Percentiles rank a stretch among this genome's conserved stretches.
Conservation (phyloP, 1,140 invertebrate genomes). For the Drosophila kohkoa region DNA sequence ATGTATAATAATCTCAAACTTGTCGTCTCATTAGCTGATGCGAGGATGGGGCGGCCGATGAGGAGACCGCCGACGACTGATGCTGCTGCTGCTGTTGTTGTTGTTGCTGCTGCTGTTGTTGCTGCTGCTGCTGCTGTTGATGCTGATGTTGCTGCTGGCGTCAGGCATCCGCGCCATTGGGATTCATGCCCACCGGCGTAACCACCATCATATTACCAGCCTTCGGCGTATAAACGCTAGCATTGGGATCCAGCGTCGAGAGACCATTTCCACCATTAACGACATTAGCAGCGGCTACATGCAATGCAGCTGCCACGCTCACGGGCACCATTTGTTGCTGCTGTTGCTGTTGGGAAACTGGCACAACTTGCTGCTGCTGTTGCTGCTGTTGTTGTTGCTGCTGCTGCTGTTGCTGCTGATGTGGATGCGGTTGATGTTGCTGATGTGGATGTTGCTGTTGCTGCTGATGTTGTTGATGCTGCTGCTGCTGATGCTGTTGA, state of each 20-base stretch:
- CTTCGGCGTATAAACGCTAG: slow-evolving; percentile 95
- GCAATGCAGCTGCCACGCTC: slow-evolving; percentile 67
- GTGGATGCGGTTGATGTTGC: slow-evolving; percentile 54
- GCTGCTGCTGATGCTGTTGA: slow-evolving; percentile 72
- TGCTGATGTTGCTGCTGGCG: slow-evolving; percentile 70
- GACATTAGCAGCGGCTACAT: slow-evolving; percentile 64
- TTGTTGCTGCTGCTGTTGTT: slow-evolving; percentile 61
- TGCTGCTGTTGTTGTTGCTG: slow-evolving; percentile 59
- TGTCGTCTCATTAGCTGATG: slow-evolving; percentile 78
- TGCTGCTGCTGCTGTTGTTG: slow-evolving; percentile 36
- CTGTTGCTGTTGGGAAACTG: slow-evolving; percentile 64
- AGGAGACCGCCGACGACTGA: slow-evolving; percentile 41
- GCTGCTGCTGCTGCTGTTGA: slow-evolving; percentile 55
- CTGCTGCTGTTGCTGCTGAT: slow-evolving; percentile 55
- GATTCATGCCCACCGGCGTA: slow-evolving; percentile 71
- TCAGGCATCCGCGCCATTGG: slow-evolving; percentile 80
- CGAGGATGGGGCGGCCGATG: slow-evolving; percentile 52
- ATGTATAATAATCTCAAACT: slow-evolving; percentile 84
- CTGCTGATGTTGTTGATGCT: slow-evolving; percentile 61
- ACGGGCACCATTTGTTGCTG: slow-evolving; percentile 78
- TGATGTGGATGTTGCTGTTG: slow-evolving; percentile 66
- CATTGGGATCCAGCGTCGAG: slow-evolving; percentile 95
- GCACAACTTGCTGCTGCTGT: slow-evolving; percentile 52
- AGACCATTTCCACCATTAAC: slow-evolving; percentile 61
- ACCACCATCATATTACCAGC: slow-evolving; percentile 74